Conservation (phyloP, 2,113 vertebrate species). For the Lethenteron camtschaticum region DNA sequence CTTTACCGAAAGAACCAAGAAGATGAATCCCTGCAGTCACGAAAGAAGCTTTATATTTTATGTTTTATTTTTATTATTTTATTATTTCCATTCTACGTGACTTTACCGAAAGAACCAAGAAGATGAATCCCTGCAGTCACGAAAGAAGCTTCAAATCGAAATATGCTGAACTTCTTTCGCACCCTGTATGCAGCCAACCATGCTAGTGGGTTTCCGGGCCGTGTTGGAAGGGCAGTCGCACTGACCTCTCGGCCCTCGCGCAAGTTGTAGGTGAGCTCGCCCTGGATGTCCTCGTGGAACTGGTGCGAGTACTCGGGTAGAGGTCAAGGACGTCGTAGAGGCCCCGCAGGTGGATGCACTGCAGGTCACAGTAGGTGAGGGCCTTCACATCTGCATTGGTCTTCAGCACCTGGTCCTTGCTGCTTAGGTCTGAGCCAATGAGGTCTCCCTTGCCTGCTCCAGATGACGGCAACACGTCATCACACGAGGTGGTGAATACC, state of each 20-base stretch:
- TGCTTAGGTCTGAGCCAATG: constrained; percentile 39
- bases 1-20: too few species aligned
- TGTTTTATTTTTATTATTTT: too few species aligned
- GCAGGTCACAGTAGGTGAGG: constrained; percentile 46
- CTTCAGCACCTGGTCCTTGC: constrained; percentile 42
- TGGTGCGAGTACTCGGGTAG: constrained; percentile 42
- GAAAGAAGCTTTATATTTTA: too few species aligned
- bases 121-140: too few species aligned
- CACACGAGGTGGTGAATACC: too few species aligned
- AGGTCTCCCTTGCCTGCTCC: constrained; percentile 36
- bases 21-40: too few species aligned
- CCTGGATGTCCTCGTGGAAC: constrained; percentile 42
- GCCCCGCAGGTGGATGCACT: constrained; percentile 44
- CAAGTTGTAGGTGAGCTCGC: constrained; percentile 50
- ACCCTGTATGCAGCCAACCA: too few species aligned
- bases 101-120: too few species aligned
- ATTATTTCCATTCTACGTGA: too few species aligned
- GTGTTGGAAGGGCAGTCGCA: constrained; percentile 19
- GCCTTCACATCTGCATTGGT: constrained; percentile 47
- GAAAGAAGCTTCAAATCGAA: too few species aligned
- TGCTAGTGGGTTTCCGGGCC: neutral
- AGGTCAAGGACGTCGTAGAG: constrained; percentile 37
- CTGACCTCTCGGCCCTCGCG: constrained; percentile 31
- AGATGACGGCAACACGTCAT: too few species aligned
- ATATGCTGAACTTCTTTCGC: neutral